Evolutionary conservation across 2,797 vertebrate species (phyloP), one percentile per base, ranked within the genome.

Genomic region (Lophius americanus): DNA sequence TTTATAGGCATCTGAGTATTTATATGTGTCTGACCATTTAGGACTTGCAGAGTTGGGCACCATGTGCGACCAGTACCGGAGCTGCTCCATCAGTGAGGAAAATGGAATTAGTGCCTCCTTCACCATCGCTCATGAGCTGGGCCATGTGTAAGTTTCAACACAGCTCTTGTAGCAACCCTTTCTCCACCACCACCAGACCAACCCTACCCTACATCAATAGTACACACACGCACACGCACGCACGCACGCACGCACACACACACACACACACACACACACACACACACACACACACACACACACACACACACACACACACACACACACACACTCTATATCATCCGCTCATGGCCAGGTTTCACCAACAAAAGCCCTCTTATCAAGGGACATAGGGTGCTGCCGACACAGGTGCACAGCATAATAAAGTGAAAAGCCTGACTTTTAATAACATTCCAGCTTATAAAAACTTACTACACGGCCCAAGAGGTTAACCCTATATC

Each of bases 51-150:
- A 99, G 86, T 89, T 99, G 73, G 98, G 98, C 57, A 98, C 98
- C 60, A 95, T 99, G 95, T 99, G 98, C 6, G 97, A 99, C 76
- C 95, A 92, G 4, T 91, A 93, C 56, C 94, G 96, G 70, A 99
- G 98, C 91, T 99, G 98, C 89, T 99, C 97, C 78, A 95, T 99
- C 90, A 98, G 96, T 4, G 98, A 99, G 84, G 98, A 99, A 90
- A 99, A 99, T 51, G 98, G 98, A 81, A 93, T 99, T 76, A 98
- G 96, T 67, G 95, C 97, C 41, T 96, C 97, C 80, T 99, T 99
- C 86, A 99, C 98, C 83, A 96, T 99, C 66, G 96, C 97, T 23
- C 98, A 99, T 75, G 98, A 99, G 79, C 93, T 99, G 73, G 98
- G 98, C 62, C 98, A 99, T 44, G 96, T 99, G 98, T 99, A 93